A percentile compares a stretch with the other conserved stretches of the same genome.
These are phyloP conservation scores for Cliona cf. orientalis DNA, from an alignment of 37 sponge, comb jelly and placozoan species.

Conservation along the genomic window DNA sequence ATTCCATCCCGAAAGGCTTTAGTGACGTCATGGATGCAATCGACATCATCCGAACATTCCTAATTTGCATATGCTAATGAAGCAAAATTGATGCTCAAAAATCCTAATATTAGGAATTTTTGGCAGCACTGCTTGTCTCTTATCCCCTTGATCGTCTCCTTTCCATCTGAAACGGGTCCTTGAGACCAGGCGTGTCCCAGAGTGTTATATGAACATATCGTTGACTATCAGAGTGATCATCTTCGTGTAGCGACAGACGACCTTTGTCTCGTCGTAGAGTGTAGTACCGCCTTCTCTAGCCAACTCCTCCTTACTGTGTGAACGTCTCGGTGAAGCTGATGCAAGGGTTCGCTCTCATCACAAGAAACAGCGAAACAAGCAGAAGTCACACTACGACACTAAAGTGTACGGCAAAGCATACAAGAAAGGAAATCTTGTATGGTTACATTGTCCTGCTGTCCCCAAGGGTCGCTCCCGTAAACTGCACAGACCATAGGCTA, in stretches of 20 bases:
- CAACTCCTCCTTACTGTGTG: neutral
- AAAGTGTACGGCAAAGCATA: no score
- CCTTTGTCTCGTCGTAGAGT: neutral
- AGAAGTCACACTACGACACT: no score
- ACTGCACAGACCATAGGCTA: no score
- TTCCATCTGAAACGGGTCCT: neutral
- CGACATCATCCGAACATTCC: neutral
- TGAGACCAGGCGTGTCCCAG: slow-evolving; percentile 12
- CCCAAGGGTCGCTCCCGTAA: no score
- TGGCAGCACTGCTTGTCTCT: neutral
- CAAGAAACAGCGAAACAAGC: neutral
- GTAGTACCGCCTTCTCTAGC: neutral
- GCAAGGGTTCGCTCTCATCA: neutral
- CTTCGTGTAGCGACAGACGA: neutral
- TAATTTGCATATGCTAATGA: neutral
- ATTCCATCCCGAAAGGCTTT: neutral
- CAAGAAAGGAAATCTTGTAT: no score
- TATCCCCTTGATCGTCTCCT: neutral
- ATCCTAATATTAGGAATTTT: neutral
- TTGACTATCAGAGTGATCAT: neutral
- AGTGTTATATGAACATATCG: slow-evolving; percentile 1
- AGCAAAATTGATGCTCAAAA: neutral
- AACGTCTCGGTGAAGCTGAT: neutral
- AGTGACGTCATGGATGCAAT: slow-evolving; percentile 3
- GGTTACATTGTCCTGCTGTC: no score